Conservation (phyloP, 2,888 invertebrate genomes). For the Pelosia muscerda region DNA sequence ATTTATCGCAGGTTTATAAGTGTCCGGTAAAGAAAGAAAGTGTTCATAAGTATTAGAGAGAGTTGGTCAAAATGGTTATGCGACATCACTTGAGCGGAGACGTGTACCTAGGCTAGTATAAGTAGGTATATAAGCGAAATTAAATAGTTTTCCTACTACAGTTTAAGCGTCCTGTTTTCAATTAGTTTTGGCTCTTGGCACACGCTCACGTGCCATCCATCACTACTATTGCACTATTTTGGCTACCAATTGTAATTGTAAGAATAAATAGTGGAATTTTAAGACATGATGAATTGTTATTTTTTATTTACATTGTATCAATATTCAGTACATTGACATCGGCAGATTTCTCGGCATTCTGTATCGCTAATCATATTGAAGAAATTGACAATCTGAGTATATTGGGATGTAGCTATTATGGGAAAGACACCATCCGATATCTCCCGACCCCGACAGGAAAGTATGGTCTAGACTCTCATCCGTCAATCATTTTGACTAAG, state of each 20-base stretch:
- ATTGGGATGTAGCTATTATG: too few relatives aligned
- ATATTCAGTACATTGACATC: not conserved
- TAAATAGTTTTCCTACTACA: not conserved
- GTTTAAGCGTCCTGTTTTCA: constrained; percentile 2
- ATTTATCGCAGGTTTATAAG: too few relatives aligned
- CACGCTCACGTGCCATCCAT: not conserved
- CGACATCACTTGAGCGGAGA: too few relatives aligned
- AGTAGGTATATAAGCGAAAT: not conserved
- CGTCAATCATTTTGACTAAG: too few relatives aligned
- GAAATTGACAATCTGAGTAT: too few relatives aligned
- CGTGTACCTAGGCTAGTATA: too few relatives aligned
- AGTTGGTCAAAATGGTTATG: too few relatives aligned
- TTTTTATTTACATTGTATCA: not conserved
- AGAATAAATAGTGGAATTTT: not conserved
- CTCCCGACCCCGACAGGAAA: too few relatives aligned
- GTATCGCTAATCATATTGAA: not conserved
- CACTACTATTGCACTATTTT: not conserved
- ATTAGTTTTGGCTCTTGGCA: constrained; percentile 6
- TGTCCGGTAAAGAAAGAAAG: too few relatives aligned
- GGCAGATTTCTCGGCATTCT: not conserved
- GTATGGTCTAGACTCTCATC: too few relatives aligned
- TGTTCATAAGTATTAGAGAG: too few relatives aligned
- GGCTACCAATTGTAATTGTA: not conserved
- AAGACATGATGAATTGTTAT: not conserved
- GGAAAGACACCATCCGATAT: too few relatives aligned